Evolutionary conservation across 2,888 invertebrate species (phyloP), one percentile per base, ranked within the genome.

Genomic region (Laothoe populi): DNA sequence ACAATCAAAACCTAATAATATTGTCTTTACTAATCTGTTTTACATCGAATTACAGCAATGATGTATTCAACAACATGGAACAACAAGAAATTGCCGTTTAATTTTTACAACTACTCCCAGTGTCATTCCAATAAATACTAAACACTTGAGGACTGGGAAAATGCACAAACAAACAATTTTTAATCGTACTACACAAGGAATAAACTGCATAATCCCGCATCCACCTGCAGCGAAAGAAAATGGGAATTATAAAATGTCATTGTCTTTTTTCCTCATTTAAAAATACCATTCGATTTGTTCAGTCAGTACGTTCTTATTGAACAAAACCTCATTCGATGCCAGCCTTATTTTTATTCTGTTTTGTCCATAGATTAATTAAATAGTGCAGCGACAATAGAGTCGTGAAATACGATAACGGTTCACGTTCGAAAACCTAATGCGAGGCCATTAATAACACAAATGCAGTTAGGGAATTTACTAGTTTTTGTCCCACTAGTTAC

Each of bases 281-380:
- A 83, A 79, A 78, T 78, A 70, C 79, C 70, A 74, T 78, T 79
- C 77, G 79, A 85, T 85, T 86, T 81, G 77, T 80, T 72, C 53
- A 68, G 66, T 64, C 60, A 67, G 63, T 70, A 66, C 69, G 57
- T 70, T 79, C 80, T 83, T 81, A 78, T 77, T 72, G 71, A 65
- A 16, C 23, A 49, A 44, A 60, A 49, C 35, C 45, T 38, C 35
- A 19, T 53, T 48, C 38, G 46, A 46, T 24, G 26, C 24, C 46
- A 19, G 42, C 24, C 23, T 19, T 35, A 42, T 42, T 59, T 59
- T 26, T 44, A 24, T 59, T 59, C 26, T 53, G 31, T 53, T 19
- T 31, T 19, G 53, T 16, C 19, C 53, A 53, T 53, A 53, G 53
- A 53, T 11, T 53, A 53, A 53, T 31, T 53, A 35, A 35, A 49